phyloP scores from a whole-genome alignment of 1,140 invertebrate species.

The Hydropsyche tenuis region DNA sequence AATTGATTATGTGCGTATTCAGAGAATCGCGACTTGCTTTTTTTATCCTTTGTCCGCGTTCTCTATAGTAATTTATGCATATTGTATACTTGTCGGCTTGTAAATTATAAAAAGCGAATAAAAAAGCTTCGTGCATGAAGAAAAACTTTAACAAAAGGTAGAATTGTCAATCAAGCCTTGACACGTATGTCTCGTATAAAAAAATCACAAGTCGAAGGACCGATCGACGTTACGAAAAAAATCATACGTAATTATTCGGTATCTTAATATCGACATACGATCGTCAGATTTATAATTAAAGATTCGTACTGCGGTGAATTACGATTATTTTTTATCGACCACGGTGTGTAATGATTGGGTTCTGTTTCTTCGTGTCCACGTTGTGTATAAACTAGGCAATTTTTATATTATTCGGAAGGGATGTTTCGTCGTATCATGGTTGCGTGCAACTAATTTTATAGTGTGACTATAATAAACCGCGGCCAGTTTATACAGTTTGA shows the following conservation, averaged over 20 bases:
- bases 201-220: background rate
- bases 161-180: conserved; percentile 14
- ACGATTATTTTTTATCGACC: too few species aligned
- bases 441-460: conserved; percentile 1
- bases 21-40: background rate
- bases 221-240: conserved; percentile 3
- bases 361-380: too few species aligned
- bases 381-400: too few species aligned
- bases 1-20: too few species aligned
- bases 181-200: background rate
- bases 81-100: conserved; percentile 2
- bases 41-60: background rate
- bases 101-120: background rate
- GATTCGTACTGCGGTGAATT: background rate
- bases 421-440: too few species aligned
- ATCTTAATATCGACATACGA: conserved; percentile 5
- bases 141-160: background rate
- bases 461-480: background rate
- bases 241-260: conserved; percentile 8
- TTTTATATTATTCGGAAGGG: too few species aligned
- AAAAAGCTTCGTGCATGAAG: background rate
- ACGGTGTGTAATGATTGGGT: too few species aligned
- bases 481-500: background rate
- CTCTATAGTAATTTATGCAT: conserved; percentile 5
- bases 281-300: conserved; percentile 11